phyloP scores from a whole-genome alignment of 2,888 invertebrate species.

The Acronicta leporina region DNA sequence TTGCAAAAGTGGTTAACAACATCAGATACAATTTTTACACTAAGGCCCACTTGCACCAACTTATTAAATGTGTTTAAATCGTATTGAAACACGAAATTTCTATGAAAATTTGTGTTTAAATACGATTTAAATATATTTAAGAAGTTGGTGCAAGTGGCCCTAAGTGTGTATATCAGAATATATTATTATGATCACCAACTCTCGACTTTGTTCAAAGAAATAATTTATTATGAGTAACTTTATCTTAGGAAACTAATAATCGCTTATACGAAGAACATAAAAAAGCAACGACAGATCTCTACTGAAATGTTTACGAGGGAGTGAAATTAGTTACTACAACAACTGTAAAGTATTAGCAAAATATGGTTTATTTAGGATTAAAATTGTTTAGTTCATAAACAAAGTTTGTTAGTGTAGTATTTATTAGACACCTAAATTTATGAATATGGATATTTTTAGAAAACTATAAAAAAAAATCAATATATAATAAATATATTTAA shows the following conservation, averaged over 20 bases:
- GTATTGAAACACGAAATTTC: too few species aligned
- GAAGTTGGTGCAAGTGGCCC: too few species aligned
- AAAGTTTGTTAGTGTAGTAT: slow-evolving; percentile 4
- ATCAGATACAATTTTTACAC: background rate
- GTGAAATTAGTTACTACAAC: slow-evolving; percentile 55
- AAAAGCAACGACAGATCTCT: slow-evolving; percentile 35
- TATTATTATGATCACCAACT: slow-evolving; percentile 1
- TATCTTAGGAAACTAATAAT: slow-evolving; percentile 33
- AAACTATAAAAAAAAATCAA: too few species aligned
- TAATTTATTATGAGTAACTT: slow-evolving; percentile 18
- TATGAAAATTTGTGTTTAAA: too few species aligned
- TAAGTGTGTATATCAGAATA: background rate
- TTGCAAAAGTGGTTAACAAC: background rate
- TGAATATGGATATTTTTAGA: background rate
- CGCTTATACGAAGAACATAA: slow-evolving; percentile 31
- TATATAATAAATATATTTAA: too few species aligned
- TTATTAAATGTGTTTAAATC: too few species aligned
- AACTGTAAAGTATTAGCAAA: slow-evolving; percentile 45
- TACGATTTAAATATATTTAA: too few species aligned
- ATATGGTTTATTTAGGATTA: slow-evolving; percentile 19
- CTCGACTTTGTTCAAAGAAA: slow-evolving; percentile 1
- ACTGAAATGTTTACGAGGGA: slow-evolving; percentile 60
- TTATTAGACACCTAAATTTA: slow-evolving; percentile 1
- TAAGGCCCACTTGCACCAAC: too few species aligned
- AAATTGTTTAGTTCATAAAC: slow-evolving; percentile 9